These are phyloP conservation scores for Bostrychus sinensis DNA, from an alignment of 2,113 vertebrate genomes.

Conservation along the genomic window DNA sequence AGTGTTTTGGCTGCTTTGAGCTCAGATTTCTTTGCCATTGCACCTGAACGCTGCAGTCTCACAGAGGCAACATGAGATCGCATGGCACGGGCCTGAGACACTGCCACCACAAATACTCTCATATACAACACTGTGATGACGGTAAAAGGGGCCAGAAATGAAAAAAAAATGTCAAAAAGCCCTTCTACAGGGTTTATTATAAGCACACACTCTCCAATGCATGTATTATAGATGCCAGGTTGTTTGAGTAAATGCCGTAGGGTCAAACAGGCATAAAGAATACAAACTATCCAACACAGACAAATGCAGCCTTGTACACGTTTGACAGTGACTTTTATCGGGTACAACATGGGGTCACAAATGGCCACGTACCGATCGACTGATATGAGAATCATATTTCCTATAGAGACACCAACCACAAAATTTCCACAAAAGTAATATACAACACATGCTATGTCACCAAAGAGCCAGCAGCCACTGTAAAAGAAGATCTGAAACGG, in stretches of 20 bases:
- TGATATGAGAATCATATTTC: constrained; percentile 34
- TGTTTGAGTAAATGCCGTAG: constrained; percentile 4
- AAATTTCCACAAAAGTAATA: neutral
- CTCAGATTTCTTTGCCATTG: constrained; percentile 21
- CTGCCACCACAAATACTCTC: constrained; percentile 33
- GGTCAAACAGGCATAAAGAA: constrained; percentile 29
- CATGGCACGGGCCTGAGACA: constrained; percentile 34
- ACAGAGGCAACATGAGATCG: neutral
- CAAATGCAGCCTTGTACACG: constrained; percentile 11
- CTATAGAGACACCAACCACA: neutral
- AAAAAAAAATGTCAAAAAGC: neutral
- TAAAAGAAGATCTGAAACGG: neutral
- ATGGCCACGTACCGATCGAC: constrained; percentile 40
- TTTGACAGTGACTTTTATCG: constrained; percentile 23
- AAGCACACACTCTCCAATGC: constrained; percentile 24
- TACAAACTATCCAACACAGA: constrained; percentile 42
- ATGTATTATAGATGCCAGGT: constrained; percentile 38
- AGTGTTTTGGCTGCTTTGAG: constrained; percentile 44
- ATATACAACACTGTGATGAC: constrained; percentile 30
- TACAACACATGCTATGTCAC: constrained; percentile 12
- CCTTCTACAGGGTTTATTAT: accelerated
- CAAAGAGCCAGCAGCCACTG: constrained; percentile 12
- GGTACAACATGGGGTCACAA: constrained; percentile 45
- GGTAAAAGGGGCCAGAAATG: constrained; percentile 10
- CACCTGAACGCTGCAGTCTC: neutral